phyloP scores from a whole-genome alignment of 2,888 invertebrate genomes.

The Scaptomyza parva region DNA sequence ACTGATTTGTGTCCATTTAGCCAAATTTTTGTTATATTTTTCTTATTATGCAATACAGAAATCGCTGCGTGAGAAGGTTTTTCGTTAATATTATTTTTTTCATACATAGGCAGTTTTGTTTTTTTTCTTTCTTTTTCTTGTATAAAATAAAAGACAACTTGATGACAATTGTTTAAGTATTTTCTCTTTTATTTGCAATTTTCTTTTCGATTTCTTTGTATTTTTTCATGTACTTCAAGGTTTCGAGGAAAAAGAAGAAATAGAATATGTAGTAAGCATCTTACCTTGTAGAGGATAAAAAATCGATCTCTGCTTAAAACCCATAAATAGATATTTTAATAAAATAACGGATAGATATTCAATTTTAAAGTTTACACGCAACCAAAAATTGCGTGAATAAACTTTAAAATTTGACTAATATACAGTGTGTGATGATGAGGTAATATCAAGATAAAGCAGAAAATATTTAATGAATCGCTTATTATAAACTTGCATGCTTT shows the following conservation, averaged over 20 bases:
- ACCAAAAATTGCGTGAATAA: conserved; percentile 14
- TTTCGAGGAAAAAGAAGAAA: conserved; percentile 61
- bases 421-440: conserved; percentile 2
- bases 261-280: conserved; percentile 50
- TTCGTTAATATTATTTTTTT: conserved; percentile 32
- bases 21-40: conserved; percentile 21
- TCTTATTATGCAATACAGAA: conserved; percentile 34
- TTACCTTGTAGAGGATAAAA: conserved; percentile 66
- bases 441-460: conserved; percentile 11
- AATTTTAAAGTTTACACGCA: conserved; percentile 19
- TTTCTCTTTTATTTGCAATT: conserved; percentile 75
- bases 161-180: conserved; percentile 77
- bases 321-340: conserved; percentile 40
- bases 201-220: conserved; percentile 56
- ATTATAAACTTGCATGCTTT: conserved; percentile 4
- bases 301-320: conserved; percentile 66
- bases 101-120: conserved; percentile 47
- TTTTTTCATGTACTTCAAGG: conserved; percentile 60
- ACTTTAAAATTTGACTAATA: conserved; percentile 7
- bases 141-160: conserved; percentile 81
- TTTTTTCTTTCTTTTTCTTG: conserved; percentile 37
- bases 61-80: conserved; percentile 30
- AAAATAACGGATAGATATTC: conserved; percentile 12
- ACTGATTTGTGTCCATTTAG: conserved; percentile 34
- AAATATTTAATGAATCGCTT: neutral